Percentiles rank a stretch among this genome's conserved stretches.
These are phyloP conservation scores for Cecidostiba fungosa DNA, from an alignment of 2,888 invertebrate species.

Conservation along the genomic window DNA sequence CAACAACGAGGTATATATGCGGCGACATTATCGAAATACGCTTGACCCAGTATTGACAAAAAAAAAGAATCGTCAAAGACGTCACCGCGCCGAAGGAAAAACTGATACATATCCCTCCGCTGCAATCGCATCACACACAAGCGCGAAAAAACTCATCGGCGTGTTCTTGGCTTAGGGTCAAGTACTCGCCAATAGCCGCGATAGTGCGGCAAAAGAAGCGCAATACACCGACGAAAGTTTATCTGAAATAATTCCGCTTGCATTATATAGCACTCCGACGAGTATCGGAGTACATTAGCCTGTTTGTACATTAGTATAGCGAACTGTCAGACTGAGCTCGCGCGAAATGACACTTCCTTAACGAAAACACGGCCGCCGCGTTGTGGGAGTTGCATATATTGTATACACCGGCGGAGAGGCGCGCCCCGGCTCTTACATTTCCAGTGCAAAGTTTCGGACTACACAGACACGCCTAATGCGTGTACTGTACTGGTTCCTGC, in stretches of 20 bases:
- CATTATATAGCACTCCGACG: no score
- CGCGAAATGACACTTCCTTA: constrained; percentile 26
- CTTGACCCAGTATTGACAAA: constrained; percentile 42
- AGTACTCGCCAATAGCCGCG: no score
- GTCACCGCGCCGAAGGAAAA: background rate
- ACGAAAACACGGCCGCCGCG: constrained; percentile 26
- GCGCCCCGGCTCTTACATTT: background rate
- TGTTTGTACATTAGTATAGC: background rate
- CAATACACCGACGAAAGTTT: no score
- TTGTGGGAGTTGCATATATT: background rate
- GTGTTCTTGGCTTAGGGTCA: background rate
- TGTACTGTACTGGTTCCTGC: background rate
- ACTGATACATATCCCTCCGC: background rate
- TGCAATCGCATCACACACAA: no score
- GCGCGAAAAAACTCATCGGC: background rate
- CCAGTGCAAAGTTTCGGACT: background rate
- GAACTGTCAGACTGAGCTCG: background rate
- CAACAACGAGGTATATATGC: background rate
- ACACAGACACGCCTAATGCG: constrained; percentile 45
- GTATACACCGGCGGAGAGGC: background rate
- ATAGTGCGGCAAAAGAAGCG: no score
- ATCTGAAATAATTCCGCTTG: background rate
- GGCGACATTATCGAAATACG: constrained; percentile 30
- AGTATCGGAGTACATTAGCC: no score
- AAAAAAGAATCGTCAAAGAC: background rate